Percentiles rank a stretch among this genome's conserved stretches.
phyloP scores from a whole-genome alignment of 2,113 vertebrate genomes.

The Butorides virescens region DNA sequence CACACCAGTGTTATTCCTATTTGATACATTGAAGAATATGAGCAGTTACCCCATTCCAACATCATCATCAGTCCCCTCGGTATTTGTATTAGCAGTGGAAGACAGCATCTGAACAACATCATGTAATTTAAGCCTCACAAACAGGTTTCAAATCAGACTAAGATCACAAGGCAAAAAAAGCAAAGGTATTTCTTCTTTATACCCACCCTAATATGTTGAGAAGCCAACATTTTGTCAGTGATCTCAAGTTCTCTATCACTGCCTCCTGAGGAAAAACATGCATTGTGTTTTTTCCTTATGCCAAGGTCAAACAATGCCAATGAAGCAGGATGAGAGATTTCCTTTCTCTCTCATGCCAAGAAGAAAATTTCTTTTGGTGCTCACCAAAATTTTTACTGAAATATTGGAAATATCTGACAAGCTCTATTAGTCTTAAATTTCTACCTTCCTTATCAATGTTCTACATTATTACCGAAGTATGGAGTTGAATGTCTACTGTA shows the following conservation, averaged over 20 bases:
- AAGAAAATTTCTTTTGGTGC: background rate
- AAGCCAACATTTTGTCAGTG: background rate
- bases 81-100: background rate
- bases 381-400: background rate
- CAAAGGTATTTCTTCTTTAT: background rate
- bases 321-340: background rate
- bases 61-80: background rate
- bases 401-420: background rate
- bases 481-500: background rate
- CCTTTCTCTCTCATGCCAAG: background rate
- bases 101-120: background rate
- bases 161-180: background rate
- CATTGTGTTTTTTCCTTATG: background rate
- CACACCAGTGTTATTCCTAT: background rate
- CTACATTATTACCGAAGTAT: background rate
- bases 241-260: background rate
- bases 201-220: background rate
- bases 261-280: background rate
- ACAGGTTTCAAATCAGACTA: background rate
- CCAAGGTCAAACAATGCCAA: background rate
- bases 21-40: background rate
- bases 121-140: background rate
- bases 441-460: background rate
- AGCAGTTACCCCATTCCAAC: background rate
- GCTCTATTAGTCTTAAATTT: background rate